These are phyloP conservation scores for Dryobota labecula DNA, from an alignment of 2,888 invertebrate genomes.

Conservation along the genomic window DNA sequence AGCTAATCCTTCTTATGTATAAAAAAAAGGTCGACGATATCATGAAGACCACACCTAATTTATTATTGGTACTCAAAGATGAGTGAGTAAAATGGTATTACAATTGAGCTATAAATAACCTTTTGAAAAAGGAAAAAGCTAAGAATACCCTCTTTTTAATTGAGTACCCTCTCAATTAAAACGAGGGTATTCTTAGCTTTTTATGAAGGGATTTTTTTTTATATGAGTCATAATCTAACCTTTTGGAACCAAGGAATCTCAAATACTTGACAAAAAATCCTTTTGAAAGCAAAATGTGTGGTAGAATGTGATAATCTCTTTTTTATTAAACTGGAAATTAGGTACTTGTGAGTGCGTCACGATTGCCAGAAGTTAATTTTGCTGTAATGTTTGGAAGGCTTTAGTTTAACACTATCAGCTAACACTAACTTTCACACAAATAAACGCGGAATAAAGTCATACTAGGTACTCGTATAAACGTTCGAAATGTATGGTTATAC, in stretches of 20 bases:
- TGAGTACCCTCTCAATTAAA: constrained; percentile 13
- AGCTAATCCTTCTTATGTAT: neutral
- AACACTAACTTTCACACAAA: too few species aligned
- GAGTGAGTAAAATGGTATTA: constrained; percentile 14
- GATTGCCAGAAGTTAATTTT: neutral
- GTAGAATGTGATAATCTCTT: neutral
- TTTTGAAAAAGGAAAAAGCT: constrained; percentile 16
- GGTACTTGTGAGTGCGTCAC: neutral
- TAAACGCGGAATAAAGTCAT: too few species aligned
- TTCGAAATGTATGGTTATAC: too few species aligned
- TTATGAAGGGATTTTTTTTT: constrained; percentile 18
- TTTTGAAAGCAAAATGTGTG: neutral
- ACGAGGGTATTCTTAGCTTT: constrained; percentile 23
- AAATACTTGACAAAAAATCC: neutral
- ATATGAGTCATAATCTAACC: constrained; percentile 15
- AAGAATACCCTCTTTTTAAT: too few species aligned
- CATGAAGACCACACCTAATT: constrained; percentile 1
- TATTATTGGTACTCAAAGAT: constrained; percentile 11
- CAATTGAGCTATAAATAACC: constrained; percentile 33
- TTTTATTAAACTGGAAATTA: neutral
- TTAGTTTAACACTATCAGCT: neutral
- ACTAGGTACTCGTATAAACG: too few species aligned
- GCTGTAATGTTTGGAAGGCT: neutral
- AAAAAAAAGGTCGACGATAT: constrained; percentile 4
- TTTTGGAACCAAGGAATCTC: constrained; percentile 6